These are phyloP conservation scores for Bostrychus sinensis DNA, from an alignment of 2,113 vertebrate species.

Conservation along the genomic window DNA sequence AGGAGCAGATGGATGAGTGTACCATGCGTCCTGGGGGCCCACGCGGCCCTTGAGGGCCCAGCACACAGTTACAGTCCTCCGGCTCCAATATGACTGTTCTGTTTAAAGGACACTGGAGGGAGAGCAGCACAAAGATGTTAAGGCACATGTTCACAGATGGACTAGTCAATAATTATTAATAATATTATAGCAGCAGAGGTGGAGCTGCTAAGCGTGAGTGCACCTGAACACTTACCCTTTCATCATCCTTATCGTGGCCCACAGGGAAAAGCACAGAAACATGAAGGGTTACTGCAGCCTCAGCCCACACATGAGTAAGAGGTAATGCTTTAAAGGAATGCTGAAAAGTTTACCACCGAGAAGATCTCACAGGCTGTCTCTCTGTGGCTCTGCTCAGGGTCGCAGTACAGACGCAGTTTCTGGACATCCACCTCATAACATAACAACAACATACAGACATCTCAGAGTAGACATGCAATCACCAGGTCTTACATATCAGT, in stretches of 20 bases:
- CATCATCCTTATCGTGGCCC: not conserved
- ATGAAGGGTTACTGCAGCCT: not conserved
- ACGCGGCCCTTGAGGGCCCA: conserved; percentile 63
- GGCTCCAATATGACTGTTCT: conserved; percentile 54
- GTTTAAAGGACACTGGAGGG: conserved; percentile 77
- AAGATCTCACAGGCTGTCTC: conserved; percentile 86
- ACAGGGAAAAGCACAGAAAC: not conserved
- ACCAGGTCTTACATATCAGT: too few relatives aligned
- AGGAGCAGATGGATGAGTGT: conserved; percentile 27
- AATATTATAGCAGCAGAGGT: too few relatives aligned
- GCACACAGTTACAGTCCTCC: conserved; percentile 69
- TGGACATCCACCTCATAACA: conserved; percentile 79
- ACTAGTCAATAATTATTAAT: not conserved
- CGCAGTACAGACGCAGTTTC: conserved; percentile 84
- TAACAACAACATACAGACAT: not conserved
- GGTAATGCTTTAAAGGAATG: not conserved
- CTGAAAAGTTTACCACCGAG: conserved; percentile 74
- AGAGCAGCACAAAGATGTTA: not conserved
- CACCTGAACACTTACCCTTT: not conserved
- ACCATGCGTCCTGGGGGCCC: conserved; percentile 74
- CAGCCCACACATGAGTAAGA: too few relatives aligned
- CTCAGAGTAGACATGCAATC: too few relatives aligned
- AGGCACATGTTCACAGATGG: not conserved
- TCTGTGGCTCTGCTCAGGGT: conserved; percentile 82
- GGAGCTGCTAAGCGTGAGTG: too few relatives aligned